Conservation (phyloP, 1,140 invertebrate genomes). For the Pristionchus pacificus region DNA sequence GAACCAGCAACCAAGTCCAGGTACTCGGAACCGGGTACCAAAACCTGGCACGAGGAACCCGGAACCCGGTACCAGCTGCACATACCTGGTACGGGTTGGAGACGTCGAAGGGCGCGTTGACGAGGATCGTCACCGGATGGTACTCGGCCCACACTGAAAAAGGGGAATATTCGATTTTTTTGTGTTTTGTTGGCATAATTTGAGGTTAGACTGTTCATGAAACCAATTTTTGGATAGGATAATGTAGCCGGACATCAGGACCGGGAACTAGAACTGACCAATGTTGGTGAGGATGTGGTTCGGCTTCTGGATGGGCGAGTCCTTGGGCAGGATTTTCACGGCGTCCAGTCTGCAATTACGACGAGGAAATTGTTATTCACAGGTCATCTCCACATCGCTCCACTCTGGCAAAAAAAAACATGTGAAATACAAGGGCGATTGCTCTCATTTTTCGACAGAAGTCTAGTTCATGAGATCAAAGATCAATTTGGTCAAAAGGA, state of each 20-base stretch:
- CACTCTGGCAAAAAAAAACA: no score
- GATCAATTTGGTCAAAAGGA: neutral
- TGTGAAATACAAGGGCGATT: no score
- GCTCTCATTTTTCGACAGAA: no score
- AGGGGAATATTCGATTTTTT: neutral
- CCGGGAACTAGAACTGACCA: slow-evolving; percentile 34
- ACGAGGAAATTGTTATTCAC: no score
- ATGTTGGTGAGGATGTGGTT: slow-evolving; percentile 41
- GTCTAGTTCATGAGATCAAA: slow-evolving; percentile 19
- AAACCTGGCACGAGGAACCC: no score
- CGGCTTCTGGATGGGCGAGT: slow-evolving; percentile 47
- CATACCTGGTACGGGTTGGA: slow-evolving; percentile 29
- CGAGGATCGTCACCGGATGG: slow-evolving; percentile 52
- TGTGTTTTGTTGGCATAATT: slow-evolving; percentile 12
- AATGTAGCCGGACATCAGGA: no score
- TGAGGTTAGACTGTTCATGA: neutral
- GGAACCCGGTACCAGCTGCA: no score
- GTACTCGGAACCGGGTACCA: no score
- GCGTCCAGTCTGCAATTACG: no score
- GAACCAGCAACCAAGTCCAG: no score
- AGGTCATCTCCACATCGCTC: no score
- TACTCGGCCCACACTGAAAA: slow-evolving; percentile 52
- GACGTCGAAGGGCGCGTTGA: slow-evolving; percentile 47
- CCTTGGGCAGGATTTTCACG: slow-evolving; percentile 48
- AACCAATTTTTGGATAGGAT: neutral